These are phyloP conservation scores for Pitta sordida DNA, from an alignment of 2,113 vertebrate species.

Conservation along the genomic window DNA sequence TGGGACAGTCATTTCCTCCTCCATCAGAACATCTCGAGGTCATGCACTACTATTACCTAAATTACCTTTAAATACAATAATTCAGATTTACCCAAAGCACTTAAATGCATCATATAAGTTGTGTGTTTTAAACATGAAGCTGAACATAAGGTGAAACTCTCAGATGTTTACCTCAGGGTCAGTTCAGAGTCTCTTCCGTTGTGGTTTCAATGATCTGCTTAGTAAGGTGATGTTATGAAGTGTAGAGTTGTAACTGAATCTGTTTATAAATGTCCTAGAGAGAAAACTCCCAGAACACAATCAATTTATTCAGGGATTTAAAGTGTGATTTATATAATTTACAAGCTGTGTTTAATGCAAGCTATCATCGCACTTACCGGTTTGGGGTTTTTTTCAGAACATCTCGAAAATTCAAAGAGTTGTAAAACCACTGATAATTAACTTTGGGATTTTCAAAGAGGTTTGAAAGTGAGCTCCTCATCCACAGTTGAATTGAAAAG, in stretches of 20 bases:
- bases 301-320: not conserved
- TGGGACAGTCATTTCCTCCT: not conserved
- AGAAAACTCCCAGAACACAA: not conserved
- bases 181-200: not conserved
- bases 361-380: not conserved
- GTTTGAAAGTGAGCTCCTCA: not conserved
- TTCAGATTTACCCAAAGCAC: not conserved
- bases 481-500: not conserved
- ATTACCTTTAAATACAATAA: not conserved
- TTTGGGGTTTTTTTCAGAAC: not conserved
- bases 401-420: conserved; percentile 7
- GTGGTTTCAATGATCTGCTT: not conserved
- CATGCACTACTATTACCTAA: not conserved
- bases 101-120: not conserved
- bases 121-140: not conserved
- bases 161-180: not conserved
- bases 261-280: not conserved
- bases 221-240: not conserved
- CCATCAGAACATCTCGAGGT: no score
- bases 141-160: not conserved
- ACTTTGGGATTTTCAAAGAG: conserved; percentile 22
- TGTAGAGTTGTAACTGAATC: not conserved
- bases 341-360: conserved; percentile 11
- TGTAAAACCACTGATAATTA: conserved; percentile 34
- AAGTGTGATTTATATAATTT: conserved; percentile 28